Evolutionary conservation across 1,140 invertebrate species (phyloP).

Genomic region (Cherax destructor): DNA sequence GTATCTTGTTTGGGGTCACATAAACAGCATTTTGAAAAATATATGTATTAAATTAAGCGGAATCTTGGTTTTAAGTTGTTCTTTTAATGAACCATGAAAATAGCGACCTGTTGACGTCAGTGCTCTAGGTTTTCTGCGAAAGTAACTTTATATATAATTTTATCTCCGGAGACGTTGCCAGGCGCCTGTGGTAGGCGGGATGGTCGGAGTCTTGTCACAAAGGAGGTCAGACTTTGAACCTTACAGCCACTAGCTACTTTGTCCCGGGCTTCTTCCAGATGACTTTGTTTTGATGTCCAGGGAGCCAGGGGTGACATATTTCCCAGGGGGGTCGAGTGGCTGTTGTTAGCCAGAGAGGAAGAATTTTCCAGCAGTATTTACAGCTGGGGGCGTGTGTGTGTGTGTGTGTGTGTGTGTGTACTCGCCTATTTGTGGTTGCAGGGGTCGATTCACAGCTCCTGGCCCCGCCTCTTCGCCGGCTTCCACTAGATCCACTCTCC

Average conservation of each 20-base stretch:
- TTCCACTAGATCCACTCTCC: no score
- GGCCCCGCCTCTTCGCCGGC: no score
- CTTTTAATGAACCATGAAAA: no score
- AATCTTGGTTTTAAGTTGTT: no score
- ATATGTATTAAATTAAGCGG: no score
- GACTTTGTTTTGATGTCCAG: neutral
- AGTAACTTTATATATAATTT: neutral
- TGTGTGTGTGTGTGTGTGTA: no score
- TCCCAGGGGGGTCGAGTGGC: conserved; percentile 2
- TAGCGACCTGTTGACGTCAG: neutral
- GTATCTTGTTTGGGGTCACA: no score
- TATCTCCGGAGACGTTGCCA: neutral
- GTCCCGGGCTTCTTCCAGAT: neutral
- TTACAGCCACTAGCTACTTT: neutral
- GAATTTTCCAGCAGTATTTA: neutral
- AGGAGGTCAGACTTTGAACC: neutral
- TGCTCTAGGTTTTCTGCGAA: neutral
- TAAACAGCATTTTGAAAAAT: no score
- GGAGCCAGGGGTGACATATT: neutral
- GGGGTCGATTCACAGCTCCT: no score
- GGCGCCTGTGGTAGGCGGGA: neutral
- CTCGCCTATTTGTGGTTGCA: no score
- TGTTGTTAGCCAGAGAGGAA: neutral
- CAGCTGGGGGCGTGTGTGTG: no score
- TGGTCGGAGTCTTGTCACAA: neutral